Conservation (phyloP, 1,140 invertebrate species). For the Drosophila repleta region DNA sequence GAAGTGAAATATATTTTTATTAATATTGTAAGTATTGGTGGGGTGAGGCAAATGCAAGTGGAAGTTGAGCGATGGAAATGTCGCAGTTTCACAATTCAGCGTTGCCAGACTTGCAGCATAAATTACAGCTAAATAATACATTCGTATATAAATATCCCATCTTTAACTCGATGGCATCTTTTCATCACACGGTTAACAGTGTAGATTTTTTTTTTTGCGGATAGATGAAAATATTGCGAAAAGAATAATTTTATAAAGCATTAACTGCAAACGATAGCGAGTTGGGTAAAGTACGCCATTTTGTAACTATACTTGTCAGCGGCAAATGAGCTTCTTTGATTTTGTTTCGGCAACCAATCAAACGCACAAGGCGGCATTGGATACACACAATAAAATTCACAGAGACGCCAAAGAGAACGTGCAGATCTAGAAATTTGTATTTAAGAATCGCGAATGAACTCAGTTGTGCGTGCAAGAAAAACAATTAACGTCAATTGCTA, state of each 20-base stretch:
- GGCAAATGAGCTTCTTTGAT: background rate
- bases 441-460: background rate
- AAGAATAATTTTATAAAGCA: background rate
- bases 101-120: conserved; percentile 4
- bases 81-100: background rate
- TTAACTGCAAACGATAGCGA: background rate
- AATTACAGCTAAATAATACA: background rate
- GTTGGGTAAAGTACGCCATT: conserved; percentile 21
- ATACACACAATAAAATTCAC: conserved; percentile 39
- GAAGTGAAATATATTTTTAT: background rate
- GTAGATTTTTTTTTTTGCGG: conserved; percentile 32
- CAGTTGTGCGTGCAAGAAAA: background rate
- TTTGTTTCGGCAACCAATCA: conserved; percentile 13
- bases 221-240: conserved; percentile 12
- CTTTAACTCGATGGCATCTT: conserved; percentile 23
- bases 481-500: background rate
- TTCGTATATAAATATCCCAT: conserved; percentile 3
- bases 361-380: conserved; percentile 32
- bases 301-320: background rate
- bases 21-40: background rate
- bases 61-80: background rate
- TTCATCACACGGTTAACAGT: conserved; percentile 24
- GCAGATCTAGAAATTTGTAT: conserved; percentile 8
- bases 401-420: conserved; percentile 25
- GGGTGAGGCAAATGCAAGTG: background rate